Conservation (phyloP, 2,113 vertebrate genomes). For the Glaucidium brasilianum region DNA sequence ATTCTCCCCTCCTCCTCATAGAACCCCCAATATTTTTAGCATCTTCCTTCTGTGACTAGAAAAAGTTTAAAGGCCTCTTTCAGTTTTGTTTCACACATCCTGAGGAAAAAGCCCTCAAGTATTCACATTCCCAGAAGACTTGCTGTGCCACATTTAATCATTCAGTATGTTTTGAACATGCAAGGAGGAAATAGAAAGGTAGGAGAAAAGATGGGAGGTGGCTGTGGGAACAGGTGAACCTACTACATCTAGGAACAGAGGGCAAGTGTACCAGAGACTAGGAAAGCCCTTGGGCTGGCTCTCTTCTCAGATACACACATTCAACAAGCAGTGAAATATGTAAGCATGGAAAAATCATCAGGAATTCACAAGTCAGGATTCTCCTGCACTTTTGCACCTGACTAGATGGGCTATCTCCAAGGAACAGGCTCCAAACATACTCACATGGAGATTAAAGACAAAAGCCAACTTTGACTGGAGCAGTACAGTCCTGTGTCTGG, state of each 20-base stretch:
- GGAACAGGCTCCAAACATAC: background rate
- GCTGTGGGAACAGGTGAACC: background rate
- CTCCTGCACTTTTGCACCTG: background rate
- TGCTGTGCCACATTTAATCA: background rate
- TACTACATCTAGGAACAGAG: background rate
- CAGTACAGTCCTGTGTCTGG: background rate
- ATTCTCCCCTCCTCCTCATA: background rate
- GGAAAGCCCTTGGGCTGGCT: background rate
- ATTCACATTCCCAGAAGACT: background rate
- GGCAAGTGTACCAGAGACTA: background rate
- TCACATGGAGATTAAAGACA: background rate
- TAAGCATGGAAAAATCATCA: background rate
- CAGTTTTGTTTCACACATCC: background rate
- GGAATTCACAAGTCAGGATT: background rate
- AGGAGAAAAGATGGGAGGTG: background rate
- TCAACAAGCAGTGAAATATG: background rate
- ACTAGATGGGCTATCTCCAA: background rate
- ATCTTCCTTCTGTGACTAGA: background rate
- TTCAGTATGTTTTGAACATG: fast-evolving
- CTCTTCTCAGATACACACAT: background rate
- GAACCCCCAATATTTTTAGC: background rate
- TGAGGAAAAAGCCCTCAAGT: background rate
- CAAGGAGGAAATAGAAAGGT: background rate
- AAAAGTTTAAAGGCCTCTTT: background rate
- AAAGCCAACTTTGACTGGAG: background rate